Conservation (phyloP, 2,888 invertebrate genomes). For the Microplitis deprimator region DNA sequence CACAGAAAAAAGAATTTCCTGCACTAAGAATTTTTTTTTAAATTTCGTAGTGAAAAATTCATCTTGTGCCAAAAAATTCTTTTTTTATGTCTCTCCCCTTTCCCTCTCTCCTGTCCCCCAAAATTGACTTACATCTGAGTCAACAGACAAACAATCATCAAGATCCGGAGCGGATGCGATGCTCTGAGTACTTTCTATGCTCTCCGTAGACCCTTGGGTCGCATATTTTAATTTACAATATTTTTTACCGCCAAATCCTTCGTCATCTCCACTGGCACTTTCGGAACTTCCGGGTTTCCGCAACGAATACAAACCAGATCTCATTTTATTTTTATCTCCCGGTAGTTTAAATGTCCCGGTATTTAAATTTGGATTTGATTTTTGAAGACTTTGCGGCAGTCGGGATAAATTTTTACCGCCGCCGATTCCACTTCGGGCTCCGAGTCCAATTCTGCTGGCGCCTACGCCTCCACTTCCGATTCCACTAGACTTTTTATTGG, state of each 20-base stretch:
- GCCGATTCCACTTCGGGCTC: constrained; percentile 35
- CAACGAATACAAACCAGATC: constrained; percentile 47
- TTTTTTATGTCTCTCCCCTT: too few relatives aligned
- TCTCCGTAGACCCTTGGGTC: constrained; percentile 63
- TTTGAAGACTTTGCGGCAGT: constrained; percentile 65
- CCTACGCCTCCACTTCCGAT: background rate
- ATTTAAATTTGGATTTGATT: constrained; percentile 68
- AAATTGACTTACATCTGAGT: constrained; percentile 60
- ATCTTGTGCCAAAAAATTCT: too few relatives aligned
- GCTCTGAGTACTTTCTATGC: constrained; percentile 67
- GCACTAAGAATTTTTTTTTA: too few relatives aligned
- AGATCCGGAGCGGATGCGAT: constrained; percentile 68
- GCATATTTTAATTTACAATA: background rate
- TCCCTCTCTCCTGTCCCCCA: background rate
- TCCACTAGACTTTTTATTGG: background rate
- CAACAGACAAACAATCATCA: constrained; percentile 65
- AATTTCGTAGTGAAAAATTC: too few relatives aligned
- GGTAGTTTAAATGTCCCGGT: constrained; percentile 55
- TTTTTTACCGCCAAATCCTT: background rate
- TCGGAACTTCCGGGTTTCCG: background rate
- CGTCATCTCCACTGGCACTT: background rate
- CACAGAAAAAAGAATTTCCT: background rate
- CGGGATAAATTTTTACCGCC: constrained; percentile 54
- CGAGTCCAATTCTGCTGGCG: background rate
- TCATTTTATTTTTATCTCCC: constrained; percentile 44